phyloP scores from a whole-genome alignment of 2,113 vertebrate genomes.

The Bufo gargarizans region DNA sequence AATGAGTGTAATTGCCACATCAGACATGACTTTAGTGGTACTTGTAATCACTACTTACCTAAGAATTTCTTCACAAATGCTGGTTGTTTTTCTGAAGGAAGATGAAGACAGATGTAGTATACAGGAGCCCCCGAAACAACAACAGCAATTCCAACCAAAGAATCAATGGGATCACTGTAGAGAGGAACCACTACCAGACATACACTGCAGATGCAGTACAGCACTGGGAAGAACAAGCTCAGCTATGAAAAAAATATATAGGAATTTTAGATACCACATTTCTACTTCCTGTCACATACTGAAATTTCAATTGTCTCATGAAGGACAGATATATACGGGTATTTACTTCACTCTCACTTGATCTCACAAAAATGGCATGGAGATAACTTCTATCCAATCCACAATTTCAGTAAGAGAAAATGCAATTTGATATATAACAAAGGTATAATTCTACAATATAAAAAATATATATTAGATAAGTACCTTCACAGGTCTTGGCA shows the following conservation, averaged over 20 bases:
- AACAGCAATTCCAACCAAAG: constrained; percentile 77
- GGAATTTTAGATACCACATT: not conserved
- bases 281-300: not conserved
- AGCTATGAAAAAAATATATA: constrained; percentile 65
- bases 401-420: not conserved
- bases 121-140: constrained; percentile 77
- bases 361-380: too few relatives aligned
- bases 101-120: constrained; percentile 73
- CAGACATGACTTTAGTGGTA: not conserved
- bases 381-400: not conserved
- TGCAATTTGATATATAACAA: not conserved
- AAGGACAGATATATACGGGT: not conserved
- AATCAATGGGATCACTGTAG: constrained; percentile 80
- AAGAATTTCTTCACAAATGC: constrained; percentile 67
- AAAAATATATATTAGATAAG: constrained; percentile 47
- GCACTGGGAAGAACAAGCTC: constrained; percentile 79
- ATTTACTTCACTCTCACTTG: not conserved
- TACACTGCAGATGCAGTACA: constrained; percentile 77
- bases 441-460: not conserved
- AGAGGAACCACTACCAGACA: constrained; percentile 77
- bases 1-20: not conserved
- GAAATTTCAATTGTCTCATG: not conserved
- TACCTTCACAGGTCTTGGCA: constrained; percentile 64
- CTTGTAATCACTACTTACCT: constrained; percentile 62
- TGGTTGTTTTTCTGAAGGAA: constrained; percentile 69